phyloP scores from a whole-genome alignment of 1,140 invertebrate species.

The Drosophila mauritiana region DNA sequence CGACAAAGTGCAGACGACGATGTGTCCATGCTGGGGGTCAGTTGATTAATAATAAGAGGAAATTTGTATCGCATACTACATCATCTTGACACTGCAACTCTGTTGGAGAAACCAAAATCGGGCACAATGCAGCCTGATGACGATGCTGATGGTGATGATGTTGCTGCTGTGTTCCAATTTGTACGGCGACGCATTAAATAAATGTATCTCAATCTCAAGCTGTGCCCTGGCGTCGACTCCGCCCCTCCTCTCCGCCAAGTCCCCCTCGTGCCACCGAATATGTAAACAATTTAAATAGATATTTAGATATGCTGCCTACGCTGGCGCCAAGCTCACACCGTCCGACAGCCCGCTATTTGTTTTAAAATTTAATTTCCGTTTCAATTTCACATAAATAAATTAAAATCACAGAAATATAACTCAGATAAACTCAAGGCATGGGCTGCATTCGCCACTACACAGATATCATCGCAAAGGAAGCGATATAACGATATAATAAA shows the following conservation, averaged over 20 bases:
- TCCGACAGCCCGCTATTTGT: constrained; percentile 65
- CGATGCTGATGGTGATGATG: constrained; percentile 32
- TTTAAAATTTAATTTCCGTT: constrained; percentile 84
- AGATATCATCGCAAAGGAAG: constrained; percentile 32
- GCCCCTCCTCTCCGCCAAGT: background rate
- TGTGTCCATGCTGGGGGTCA: constrained; percentile 46
- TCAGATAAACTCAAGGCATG: constrained; percentile 41
- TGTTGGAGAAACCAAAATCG: constrained; percentile 2
- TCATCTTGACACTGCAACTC: constrained; percentile 67
- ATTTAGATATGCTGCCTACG: constrained; percentile 81
- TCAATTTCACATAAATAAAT: constrained; percentile 84
- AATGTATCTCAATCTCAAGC: constrained; percentile 82
- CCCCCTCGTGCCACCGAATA: constrained; percentile 36
- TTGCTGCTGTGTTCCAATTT: constrained; percentile 63
- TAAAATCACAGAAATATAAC: constrained; percentile 65
- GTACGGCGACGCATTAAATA: constrained; percentile 74
- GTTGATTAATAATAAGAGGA: constrained; percentile 57
- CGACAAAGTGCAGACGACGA: constrained; percentile 17
- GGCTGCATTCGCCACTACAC: constrained; percentile 44
- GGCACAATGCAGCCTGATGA: constrained; percentile 58
- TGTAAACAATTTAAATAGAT: constrained; percentile 82
- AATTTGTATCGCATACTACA: constrained; percentile 60
- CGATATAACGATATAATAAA: background rate
- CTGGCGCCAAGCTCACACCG: constrained; percentile 62
- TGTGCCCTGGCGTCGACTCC: constrained; percentile 59